Evolutionary conservation across 2,888 invertebrate genomes (phyloP), one percentile per base, ranked within the genome.

Genomic region (Cinara cedri): DNA sequence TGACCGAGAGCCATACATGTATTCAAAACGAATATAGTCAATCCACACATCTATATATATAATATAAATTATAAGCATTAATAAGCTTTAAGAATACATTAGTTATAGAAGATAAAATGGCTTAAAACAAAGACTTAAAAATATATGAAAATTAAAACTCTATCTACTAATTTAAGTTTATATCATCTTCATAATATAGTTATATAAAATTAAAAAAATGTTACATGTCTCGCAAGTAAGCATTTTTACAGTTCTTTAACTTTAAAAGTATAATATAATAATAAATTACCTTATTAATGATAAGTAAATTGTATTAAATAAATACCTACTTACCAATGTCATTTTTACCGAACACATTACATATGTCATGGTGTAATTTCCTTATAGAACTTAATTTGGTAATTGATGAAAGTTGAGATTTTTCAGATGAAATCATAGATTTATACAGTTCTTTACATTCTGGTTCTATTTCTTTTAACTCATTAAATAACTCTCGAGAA

Each of bases 11-110:
- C 60, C 78, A 42, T 68, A 70, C 3, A 13, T 49, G 10, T 60
- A 78, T 10, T 78, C 78, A 21, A 78, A 78, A 19, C 49, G 42
- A 49, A 78, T 78, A 70, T 60, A 78, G 3, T 78, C 78, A 16
- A 21, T 60, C 68, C 78, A 78, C 13, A 78, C 66, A 14, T 19
- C 78, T 78, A 0, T 19, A 46, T 13, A 34, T 34, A 34, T 34
- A 34, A 34, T 34, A 34, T 34, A 34, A 34, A 34, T 6, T 4
- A 34, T 49, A 34, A 68, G 3, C n/a, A 21, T 34, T 19, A 34
- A 70, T 54, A 1, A 70, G 10, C 6, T 42, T 14, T 21, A 24
- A 46, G 10, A 49, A 66, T 49, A 44, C 1, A 13, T 34, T 4
- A 34, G 21, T 66, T 13, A n/a, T n/a, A n/a, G n/a, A n/a, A n/a